These are phyloP conservation scores for Fukomys damarensis DNA, from an alignment of 2,113 vertebrate genomes.

Conservation along the genomic window DNA sequence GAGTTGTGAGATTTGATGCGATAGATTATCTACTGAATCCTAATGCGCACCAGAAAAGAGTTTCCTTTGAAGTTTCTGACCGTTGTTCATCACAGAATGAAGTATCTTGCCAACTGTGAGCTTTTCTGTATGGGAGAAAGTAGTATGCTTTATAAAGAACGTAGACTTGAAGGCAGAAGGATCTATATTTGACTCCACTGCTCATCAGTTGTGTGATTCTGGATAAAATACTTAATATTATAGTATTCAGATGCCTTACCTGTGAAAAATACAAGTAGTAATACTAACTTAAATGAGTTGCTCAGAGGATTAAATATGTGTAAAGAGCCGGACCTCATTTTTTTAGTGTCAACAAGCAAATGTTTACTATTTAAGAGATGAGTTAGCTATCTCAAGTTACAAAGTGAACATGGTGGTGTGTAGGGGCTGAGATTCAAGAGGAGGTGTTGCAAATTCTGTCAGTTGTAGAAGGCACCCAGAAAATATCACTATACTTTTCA, in stretches of 20 bases:
- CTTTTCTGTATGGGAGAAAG: not conserved
- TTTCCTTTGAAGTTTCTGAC: not conserved
- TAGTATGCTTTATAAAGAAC: not conserved
- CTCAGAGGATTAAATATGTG: not conserved
- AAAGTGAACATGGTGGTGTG: not conserved
- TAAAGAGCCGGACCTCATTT: not conserved
- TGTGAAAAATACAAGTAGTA: slow-evolving; percentile 2
- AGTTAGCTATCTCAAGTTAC: slow-evolving; percentile 18
- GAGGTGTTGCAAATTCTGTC: not conserved
- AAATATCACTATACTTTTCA: not conserved
- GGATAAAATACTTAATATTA: not conserved
- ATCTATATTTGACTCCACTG: not conserved
- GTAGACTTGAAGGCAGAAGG: not conserved
- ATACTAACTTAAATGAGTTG: not conserved
- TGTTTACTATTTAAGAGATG: slow-evolving; percentile 1
- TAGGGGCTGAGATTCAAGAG: not conserved
- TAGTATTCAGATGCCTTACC: not conserved
- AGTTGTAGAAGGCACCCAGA: not conserved
- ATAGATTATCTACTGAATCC: slow-evolving; percentile 44
- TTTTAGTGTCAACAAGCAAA: not conserved
- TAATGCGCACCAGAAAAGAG: not conserved
- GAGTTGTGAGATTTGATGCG: slow-evolving; percentile 18
- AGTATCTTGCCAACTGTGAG: not conserved
- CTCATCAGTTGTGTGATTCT: not conserved
- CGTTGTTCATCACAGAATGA: slow-evolving; percentile 42